phyloP scores from a whole-genome alignment of 2,888 invertebrate genomes.

The Nemotelus pantherinus region DNA sequence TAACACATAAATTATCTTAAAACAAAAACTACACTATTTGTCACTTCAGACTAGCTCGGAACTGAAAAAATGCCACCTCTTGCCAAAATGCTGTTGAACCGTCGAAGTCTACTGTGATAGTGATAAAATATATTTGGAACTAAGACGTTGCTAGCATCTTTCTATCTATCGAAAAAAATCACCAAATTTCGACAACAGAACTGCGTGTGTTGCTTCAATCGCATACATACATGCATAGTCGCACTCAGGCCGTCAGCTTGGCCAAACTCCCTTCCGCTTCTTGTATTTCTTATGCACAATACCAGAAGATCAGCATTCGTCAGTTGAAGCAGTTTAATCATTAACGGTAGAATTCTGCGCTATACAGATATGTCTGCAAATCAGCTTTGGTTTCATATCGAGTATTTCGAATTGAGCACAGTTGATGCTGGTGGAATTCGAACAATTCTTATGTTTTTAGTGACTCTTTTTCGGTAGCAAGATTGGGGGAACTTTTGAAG shows the following conservation, averaged over 20 bases:
- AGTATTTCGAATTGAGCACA: too few species aligned
- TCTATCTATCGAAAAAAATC: conserved; percentile 2
- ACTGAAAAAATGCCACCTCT: neutral
- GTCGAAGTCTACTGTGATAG: conserved; percentile 13
- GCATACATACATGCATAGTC: neutral
- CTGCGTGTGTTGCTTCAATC: neutral
- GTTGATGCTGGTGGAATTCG: too few species aligned
- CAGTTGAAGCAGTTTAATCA: neutral
- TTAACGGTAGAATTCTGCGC: neutral
- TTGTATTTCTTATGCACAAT: neutral
- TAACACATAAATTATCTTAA: neutral
- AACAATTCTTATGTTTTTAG: too few species aligned
- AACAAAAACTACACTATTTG: neutral
- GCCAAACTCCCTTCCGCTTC: conserved; percentile 30
- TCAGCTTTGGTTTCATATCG: neutral
- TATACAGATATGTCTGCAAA: neutral
- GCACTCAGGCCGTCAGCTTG: too few species aligned
- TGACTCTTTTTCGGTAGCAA: too few species aligned
- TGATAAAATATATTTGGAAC: conserved; percentile 28
- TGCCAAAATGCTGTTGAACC: conserved; percentile 28
- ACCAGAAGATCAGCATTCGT: too few species aligned
- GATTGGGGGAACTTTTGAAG: too few species aligned
- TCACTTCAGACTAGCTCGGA: neutral
- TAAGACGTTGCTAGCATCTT: conserved; percentile 10
- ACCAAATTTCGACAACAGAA: neutral